Evolutionary conservation across 2,113 vertebrate species (phyloP), one percentile per base, ranked within the genome.

Genomic region (Vidua macroura): DNA sequence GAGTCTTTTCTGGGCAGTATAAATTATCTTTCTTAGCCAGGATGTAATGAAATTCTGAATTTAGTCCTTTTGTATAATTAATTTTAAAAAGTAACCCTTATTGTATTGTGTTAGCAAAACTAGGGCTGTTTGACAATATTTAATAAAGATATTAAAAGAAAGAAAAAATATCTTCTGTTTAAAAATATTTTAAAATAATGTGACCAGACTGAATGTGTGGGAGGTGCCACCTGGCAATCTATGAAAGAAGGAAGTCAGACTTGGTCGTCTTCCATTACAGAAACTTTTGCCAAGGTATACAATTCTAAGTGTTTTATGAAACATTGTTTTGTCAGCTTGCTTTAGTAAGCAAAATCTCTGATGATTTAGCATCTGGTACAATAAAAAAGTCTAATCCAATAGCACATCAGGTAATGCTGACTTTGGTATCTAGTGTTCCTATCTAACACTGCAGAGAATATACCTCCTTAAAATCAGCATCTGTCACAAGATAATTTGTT

Each of bases 261-360:
- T 64, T 59, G 37, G 23, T 72, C 1, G 44, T 48, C 60, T 73
- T 67, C 51, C 39, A 33, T 46, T 66, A 35, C 43, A 53, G 59
- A 93, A 83, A 69, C 58, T 80, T 83, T 74, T 76, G 37, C 78
- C 78, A 86, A 35, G 66, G 74, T 63, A 82, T 33, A 58, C 19
- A 48, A 3, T 76, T 86, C 74, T 63, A 69, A 88, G 37, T 78
- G 77, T 70, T 95, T 96, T 95, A 72, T 77, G 82, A 94, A 88
- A 49, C 13, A 24, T 80, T 83, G 43, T 49, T 97, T 93, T 93
- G 49, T 59, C 92, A 86, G 76, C 43, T 74, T 78, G 41, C 51
- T 58, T 62, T 70, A n/a, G 66, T 78, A 88, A 83, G 84, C 68
- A 89, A 93, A 91, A 79, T 82, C 43, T 93, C 37, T 3, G 20